These are phyloP conservation scores for Napeogenes inachia DNA, from an alignment of 2,888 invertebrate species.

Conservation along the genomic window DNA sequence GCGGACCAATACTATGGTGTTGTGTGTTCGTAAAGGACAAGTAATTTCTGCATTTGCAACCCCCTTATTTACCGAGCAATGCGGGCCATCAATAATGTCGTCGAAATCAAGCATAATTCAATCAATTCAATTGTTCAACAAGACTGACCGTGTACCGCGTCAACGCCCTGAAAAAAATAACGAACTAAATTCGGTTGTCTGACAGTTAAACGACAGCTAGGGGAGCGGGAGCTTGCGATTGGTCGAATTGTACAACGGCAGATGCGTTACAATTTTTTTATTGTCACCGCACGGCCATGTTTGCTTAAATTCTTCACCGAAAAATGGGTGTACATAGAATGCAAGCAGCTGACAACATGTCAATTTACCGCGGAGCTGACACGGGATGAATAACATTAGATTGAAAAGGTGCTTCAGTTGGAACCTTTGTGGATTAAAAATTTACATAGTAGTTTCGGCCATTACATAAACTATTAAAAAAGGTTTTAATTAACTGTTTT, in stretches of 20 bases:
- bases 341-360: slow-evolving; percentile 57
- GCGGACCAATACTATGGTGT: background rate
- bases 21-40: background rate
- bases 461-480: too few relatives aligned
- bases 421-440: background rate
- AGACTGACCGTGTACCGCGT: slow-evolving; percentile 66
- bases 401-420: slow-evolving; percentile 17
- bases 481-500: too few relatives aligned
- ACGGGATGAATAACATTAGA: slow-evolving; percentile 50
- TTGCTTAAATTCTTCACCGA: slow-evolving; percentile 56
- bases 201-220: slow-evolving; percentile 66
- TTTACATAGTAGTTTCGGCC: too few relatives aligned
- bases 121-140: slow-evolving; percentile 73
- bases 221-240: slow-evolving; percentile 68
- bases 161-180: slow-evolving; percentile 68
- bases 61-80: slow-evolving; percentile 60
- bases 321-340: slow-evolving; percentile 40
- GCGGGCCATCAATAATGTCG: slow-evolving; percentile 66
- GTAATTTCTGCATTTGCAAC: background rate
- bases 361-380: slow-evolving; percentile 60
- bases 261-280: slow-evolving; percentile 64
- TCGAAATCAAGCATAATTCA: slow-evolving; percentile 71
- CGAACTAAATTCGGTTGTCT: slow-evolving; percentile 57
- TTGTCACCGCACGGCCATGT: slow-evolving; percentile 63
- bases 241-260: slow-evolving; percentile 73